These are phyloP conservation scores for Tetramorium bicarinatum DNA, from an alignment of 2,888 invertebrate species.

Conservation along the genomic window DNA sequence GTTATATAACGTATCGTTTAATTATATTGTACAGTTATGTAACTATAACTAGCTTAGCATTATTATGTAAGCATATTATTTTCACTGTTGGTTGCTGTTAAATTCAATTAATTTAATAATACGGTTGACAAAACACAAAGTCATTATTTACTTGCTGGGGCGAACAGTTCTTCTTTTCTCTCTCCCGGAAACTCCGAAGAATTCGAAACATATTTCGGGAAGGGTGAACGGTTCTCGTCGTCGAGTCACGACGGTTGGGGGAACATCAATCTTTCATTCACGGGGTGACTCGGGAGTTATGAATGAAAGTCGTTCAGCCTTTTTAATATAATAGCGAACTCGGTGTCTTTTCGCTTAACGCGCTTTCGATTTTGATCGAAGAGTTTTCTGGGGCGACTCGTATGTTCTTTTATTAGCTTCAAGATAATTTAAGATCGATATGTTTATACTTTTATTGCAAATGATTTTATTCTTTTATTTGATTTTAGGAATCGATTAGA, in stretches of 20 bases:
- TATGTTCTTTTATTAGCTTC: background rate
- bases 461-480: slow-evolving; percentile 7
- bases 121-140: slow-evolving; percentile 54
- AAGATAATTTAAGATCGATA: background rate
- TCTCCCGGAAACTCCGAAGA: slow-evolving; percentile 43
- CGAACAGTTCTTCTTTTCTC: background rate
- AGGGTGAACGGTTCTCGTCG: slow-evolving; percentile 56
- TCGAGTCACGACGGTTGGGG: slow-evolving; percentile 45
- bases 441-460: background rate
- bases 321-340: slow-evolving; percentile 75
- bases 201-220: slow-evolving; percentile 57
- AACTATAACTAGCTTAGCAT: background rate
- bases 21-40: background rate
- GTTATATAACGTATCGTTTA: background rate
- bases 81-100: too few species aligned
- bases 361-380: slow-evolving; percentile 82
- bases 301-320: slow-evolving; percentile 76
- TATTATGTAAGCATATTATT: background rate
- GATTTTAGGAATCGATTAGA: background rate
- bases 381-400: slow-evolving; percentile 51
- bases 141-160: slow-evolving; percentile 63
- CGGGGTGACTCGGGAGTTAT: slow-evolving; percentile 76
- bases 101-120: slow-evolving; percentile 35
- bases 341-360: slow-evolving; percentile 75
- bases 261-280: slow-evolving; percentile 81